Percentiles rank a stretch among this genome's conserved stretches.
Evolutionary conservation across 53 echinoderm and acorn worm species (phyloP).

Genomic region (Hippasteria phrygiana): DNA sequence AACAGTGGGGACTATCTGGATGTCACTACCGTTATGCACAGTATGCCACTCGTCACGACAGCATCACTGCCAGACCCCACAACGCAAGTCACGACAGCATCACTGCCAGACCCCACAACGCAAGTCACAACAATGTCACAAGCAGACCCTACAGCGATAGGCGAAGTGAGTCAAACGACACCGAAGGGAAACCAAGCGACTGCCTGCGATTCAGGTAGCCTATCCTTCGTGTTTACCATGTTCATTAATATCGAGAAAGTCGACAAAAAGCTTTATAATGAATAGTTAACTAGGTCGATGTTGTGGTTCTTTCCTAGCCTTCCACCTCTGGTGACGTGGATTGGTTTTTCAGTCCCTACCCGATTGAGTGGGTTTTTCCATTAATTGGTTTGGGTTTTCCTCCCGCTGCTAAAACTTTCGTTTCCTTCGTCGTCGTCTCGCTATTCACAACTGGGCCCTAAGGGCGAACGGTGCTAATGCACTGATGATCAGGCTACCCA

Average conservation of each 20-base stretch:
- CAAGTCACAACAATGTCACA: background rate
- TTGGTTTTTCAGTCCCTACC: too few species aligned
- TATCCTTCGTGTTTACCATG: too few species aligned
- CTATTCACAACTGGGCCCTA: too few species aligned
- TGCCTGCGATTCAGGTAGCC: background rate
- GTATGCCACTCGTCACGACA: background rate
- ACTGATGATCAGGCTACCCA: too few species aligned
- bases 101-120: background rate
- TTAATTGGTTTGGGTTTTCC: too few species aligned
- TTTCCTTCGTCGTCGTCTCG: too few species aligned
- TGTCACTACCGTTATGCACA: background rate
- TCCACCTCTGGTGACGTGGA: too few species aligned
- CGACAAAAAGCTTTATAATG: background rate
- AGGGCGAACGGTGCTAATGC: too few species aligned
- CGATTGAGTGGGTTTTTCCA: too few species aligned
- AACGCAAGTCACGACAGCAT: background rate
- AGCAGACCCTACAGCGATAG: background rate
- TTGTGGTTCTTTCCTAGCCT: too few species aligned
- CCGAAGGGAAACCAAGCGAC: background rate
- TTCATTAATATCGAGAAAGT: background rate
- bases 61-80: background rate
- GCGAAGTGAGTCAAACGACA: background rate
- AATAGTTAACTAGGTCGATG: too few species aligned
- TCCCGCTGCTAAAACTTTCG: too few species aligned
- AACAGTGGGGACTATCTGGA: slow-evolving; percentile 32